Evolutionary conservation across 2,113 vertebrate genomes (phyloP).

Genomic region (Leptobrachium leishanense): DNA sequence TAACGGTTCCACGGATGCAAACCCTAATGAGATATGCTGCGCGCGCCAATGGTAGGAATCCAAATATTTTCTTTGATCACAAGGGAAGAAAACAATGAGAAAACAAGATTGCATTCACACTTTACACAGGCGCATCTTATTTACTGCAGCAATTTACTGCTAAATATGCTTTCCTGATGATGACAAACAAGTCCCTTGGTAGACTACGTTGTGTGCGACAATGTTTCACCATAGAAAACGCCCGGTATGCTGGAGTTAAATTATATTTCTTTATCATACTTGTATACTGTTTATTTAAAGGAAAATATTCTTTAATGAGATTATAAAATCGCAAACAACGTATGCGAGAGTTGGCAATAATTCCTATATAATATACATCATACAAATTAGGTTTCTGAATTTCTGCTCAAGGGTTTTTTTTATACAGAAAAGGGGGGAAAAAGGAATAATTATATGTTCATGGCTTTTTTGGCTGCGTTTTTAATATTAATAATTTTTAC

Average conservation of each 20-base stretch:
- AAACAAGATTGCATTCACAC: too few species aligned
- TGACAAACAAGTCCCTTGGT: not conserved
- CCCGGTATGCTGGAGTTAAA: not conserved
- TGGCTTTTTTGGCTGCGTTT: conserved; percentile 3
- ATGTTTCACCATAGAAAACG: not conserved
- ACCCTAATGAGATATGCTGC: too few species aligned
- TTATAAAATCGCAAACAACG: not conserved
- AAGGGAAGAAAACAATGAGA: too few species aligned
- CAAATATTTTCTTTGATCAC: too few species aligned
- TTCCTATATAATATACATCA: conserved; percentile 7
- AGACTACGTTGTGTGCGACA: not conserved
- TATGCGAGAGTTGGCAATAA: not conserved
- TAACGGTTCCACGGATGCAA: too few species aligned
- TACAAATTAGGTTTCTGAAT: conserved; percentile 17
- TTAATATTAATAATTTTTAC: not conserved
- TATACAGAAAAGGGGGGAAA: not conserved
- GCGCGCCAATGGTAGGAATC: too few species aligned
- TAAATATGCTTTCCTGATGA: not conserved
- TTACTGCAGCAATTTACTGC: not conserved
- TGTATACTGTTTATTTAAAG: not conserved
- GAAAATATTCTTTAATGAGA: not conserved
- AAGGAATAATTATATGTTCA: not conserved
- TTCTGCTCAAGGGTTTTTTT: not conserved
- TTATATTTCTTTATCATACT: not conserved
- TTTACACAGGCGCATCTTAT: not conserved